Evolutionary conservation across 2,113 vertebrate species (phyloP).

Genomic region (Pangasianodon hypophthalmus): DNA sequence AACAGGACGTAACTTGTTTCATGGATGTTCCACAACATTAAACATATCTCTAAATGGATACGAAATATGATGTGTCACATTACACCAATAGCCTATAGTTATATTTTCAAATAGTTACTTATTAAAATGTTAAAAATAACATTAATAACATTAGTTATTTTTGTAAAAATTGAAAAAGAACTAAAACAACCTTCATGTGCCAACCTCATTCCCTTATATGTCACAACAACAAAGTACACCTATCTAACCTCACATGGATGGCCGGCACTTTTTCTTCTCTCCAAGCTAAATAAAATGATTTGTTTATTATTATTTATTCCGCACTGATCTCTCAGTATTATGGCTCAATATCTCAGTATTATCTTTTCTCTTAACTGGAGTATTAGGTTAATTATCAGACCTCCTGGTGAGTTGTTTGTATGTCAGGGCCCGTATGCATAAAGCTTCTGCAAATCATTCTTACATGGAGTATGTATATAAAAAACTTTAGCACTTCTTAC

Average conservation of each 20-base stretch:
- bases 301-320: slow-evolving; percentile 22
- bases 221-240: not conserved
- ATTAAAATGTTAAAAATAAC: no score
- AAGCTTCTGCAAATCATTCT: not conserved
- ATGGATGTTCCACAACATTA: not conserved
- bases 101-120: no score
- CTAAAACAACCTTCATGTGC: not conserved
- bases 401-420: not conserved
- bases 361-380: slow-evolving; percentile 43
- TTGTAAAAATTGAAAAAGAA: not conserved
- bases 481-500: not conserved
- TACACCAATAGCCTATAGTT: not conserved
- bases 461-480: not conserved
- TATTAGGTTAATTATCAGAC: slow-evolving; percentile 31
- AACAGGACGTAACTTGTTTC: not conserved
- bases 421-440: not conserved
- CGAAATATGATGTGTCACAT: not conserved
- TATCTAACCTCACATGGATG: not conserved
- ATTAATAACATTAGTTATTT: not conserved
- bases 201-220: not conserved
- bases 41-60: not conserved
- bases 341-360: no score
- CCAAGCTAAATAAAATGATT: not conserved
- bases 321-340: slow-evolving; percentile 31
- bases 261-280: not conserved